A percentile compares a stretch with the other conserved stretches of the same genome.
phyloP scores from a whole-genome alignment of 2,888 invertebrate species.

The Yponomeuta cagnagella region DNA sequence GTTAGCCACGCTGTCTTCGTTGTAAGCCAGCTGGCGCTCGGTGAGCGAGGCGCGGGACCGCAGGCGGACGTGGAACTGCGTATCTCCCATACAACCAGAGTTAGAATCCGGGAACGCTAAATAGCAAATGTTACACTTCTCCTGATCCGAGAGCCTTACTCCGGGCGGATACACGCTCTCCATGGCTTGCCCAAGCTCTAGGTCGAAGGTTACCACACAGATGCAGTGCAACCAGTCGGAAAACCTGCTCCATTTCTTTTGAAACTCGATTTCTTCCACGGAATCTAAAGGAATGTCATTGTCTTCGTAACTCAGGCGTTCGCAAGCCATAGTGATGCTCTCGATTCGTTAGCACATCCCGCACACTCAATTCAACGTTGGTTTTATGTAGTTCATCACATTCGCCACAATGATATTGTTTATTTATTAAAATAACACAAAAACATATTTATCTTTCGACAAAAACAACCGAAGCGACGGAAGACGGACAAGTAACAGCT shows the following conservation, averaged over 20 bases:
- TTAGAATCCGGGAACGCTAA: conserved; percentile 99
- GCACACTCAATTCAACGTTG: background rate
- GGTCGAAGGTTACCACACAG: conserved; percentile 98
- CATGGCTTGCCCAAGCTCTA: conserved; percentile 98
- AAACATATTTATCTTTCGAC: conserved; percentile 38
- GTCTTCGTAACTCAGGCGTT: conserved; percentile 51
- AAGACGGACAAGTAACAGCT: conserved; percentile 56
- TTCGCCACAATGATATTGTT: conserved; percentile 38
- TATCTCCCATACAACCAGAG: conserved; percentile 99
- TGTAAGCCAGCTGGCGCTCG: conserved; percentile 80
- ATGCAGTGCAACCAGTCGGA: conserved; percentile 98
- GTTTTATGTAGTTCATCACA: background rate
- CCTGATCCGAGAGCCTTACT: conserved; percentile 86
- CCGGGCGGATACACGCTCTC: conserved; percentile 92
- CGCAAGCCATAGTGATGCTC: conserved; percentile 56
- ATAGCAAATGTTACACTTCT: conserved; percentile 96
- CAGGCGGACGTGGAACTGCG: conserved; percentile 95
- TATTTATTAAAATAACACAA: conserved; percentile 26
- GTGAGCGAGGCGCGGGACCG: conserved; percentile 76
- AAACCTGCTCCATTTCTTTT: conserved; percentile 81
- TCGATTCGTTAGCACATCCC: conserved; percentile 18
- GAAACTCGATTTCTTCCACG: conserved; percentile 55
- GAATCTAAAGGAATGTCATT: conserved; percentile 36
- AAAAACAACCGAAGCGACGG: conserved; percentile 49
- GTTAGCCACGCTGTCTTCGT: conserved; percentile 84